Percentiles rank a stretch among this genome's conserved stretches.
phyloP scores from a whole-genome alignment of 1,140 invertebrate species.

The Orchestia grillus region DNA sequence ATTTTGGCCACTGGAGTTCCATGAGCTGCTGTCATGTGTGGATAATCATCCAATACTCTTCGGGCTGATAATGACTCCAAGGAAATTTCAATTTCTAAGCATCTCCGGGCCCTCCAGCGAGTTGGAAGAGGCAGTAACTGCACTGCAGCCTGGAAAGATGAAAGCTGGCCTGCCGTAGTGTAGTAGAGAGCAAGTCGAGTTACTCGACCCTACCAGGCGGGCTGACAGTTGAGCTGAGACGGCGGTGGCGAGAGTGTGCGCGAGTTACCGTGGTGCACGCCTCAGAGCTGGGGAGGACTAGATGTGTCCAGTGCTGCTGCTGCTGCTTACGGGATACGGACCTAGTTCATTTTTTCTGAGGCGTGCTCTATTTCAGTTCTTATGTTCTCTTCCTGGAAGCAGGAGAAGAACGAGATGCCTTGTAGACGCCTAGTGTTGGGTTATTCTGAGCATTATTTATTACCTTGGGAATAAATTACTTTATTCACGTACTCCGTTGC shows the following conservation, averaged over 20 bases:
- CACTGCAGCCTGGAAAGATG: slow-evolving; percentile 1
- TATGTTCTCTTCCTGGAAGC: background rate
- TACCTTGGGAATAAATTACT: too few species aligned
- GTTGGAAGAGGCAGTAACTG: background rate
- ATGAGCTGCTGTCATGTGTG: too few species aligned
- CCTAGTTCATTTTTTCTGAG: slow-evolving; percentile 20
- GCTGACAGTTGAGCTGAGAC: background rate
- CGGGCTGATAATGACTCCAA: too few species aligned
- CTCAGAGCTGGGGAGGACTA: background rate
- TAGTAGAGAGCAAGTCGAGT: background rate
- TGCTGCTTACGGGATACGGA: slow-evolving; percentile 19
- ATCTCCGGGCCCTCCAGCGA: background rate
- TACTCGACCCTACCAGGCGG: background rate
- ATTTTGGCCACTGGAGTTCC: background rate
- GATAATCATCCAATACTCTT: too few species aligned
- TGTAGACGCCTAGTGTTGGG: background rate
- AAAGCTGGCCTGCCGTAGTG: background rate
- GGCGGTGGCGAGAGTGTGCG: background rate
- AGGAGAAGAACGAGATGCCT: background rate
- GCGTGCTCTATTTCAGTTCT: background rate
- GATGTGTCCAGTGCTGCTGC: background rate
- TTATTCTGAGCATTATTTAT: too few species aligned
- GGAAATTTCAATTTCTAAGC: background rate
- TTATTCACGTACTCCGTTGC: too few species aligned
- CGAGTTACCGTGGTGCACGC: background rate